phyloP scores from a whole-genome alignment of 2,113 vertebrate genomes.

The Nannospalax galili region DNA sequence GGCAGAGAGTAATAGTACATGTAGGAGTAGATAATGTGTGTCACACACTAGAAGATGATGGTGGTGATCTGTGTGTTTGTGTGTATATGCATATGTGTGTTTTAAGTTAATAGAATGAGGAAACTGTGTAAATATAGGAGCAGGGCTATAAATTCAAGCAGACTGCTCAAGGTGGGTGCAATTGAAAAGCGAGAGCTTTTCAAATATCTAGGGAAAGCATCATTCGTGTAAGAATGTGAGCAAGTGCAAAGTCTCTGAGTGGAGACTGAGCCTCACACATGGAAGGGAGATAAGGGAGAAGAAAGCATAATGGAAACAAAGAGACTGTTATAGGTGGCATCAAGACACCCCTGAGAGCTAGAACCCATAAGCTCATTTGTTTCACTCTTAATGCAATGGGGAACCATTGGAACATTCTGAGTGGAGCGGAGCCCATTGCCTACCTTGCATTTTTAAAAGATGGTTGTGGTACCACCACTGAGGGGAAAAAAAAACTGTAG shows the following conservation, averaged over 20 bases:
- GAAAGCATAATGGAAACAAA: background rate
- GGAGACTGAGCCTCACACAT: background rate
- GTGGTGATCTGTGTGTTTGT: background rate
- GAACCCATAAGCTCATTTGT: background rate
- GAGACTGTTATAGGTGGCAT: background rate
- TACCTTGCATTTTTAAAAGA: background rate
- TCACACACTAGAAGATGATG: background rate
- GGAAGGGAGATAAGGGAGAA: background rate
- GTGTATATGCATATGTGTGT: background rate
- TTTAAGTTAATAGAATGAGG: background rate
- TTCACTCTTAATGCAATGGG: background rate
- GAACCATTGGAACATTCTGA: background rate
- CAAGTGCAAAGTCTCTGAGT: background rate
- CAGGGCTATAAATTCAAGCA: background rate
- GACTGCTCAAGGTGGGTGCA: background rate
- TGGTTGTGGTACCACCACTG: background rate
- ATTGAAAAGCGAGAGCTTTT: background rate
- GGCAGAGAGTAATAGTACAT: no score
- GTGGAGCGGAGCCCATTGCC: background rate
- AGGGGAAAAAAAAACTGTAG: background rate
- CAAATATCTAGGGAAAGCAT: background rate
- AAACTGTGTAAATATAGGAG: background rate
- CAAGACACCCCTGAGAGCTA: background rate
- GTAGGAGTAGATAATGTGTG: background rate
- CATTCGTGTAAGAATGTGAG: background rate